Base-by-base conservation (phyloP, 92 coral and sea anemone genomes). In the Anthopleura xanthogrammica region DNA sequence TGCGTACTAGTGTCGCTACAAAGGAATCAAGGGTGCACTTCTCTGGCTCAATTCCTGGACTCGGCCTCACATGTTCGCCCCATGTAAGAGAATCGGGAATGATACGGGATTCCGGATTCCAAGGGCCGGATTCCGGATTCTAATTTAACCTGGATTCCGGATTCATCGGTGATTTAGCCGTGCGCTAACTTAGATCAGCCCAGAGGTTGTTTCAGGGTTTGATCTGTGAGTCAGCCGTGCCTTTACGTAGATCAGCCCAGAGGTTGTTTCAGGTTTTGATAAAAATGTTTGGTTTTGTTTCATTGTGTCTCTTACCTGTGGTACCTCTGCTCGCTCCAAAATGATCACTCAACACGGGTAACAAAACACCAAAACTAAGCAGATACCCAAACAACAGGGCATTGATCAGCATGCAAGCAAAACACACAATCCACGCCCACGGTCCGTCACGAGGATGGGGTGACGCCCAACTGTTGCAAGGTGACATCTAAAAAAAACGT, bases 391-490 rank as follows among this genome's bases (percentile, higher is more conserved):
- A 56, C 12, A 48, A 13, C 57, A 60, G 13, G 7, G 77, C 85
- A 74, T 60, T 57, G 29, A 70, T n/a, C 66, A 78, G 17, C 13
- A 72, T 65, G 40, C 52, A 24, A 7, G 80, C 52, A n/a, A 82
- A 82, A 79, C 85, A 77, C 3, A 87, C 87, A 14, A 87, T 52
- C 90, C 90, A 87, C 77, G 90, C 90, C 90, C 90, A 87, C 16
- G 79, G 81, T 0, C 90, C 90, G 68, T 87, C 90, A 23, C 78
- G 79, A 19, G 90, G 90, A 48, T 87, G 90, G 46, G 74, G 86
- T 74, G 58, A 23, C 13, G 4, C 8, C 60, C 56, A 60, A n/a
- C 58, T 43, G 57, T 80, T 80, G 71, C 83, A 80, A 52, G 41
- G n/a, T 17, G 73, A 23, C 83, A 80, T 80, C 70, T 57, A 62